Percentiles rank a stretch among this genome's conserved stretches.
Evolutionary conservation across 1,140 invertebrate species (phyloP).

Genomic region (Drosophila sucinea): DNA sequence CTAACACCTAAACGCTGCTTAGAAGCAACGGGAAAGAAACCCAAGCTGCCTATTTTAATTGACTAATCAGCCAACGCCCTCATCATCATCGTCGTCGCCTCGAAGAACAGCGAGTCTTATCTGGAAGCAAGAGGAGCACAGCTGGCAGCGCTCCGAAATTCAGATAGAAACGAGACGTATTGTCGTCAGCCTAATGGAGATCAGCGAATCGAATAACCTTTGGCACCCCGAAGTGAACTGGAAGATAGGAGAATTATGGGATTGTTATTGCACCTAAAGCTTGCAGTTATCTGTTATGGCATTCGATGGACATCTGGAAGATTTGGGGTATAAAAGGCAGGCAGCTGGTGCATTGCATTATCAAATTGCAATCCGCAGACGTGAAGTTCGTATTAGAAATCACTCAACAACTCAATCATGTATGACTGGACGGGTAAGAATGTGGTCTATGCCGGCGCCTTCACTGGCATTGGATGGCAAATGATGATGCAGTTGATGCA

Average conservation of each 20-base stretch:
- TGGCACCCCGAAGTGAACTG: not conserved
- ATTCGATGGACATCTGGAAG: not conserved
- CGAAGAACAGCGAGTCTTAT: slow-evolving; percentile 44
- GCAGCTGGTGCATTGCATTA: not conserved
- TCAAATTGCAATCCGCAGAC: slow-evolving; percentile 1
- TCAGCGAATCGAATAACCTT: slow-evolving; percentile 4
- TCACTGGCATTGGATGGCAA: slow-evolving; percentile 72
- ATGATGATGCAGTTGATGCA: slow-evolving; percentile 70
- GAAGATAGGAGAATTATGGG: slow-evolving; percentile 3
- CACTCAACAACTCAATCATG: slow-evolving; percentile 38
- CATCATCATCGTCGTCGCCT: not conserved
- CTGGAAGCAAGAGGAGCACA: slow-evolving; percentile 32
- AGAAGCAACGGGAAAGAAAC: not conserved
- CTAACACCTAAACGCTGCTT: slow-evolving; percentile 3
- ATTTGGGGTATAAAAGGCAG: slow-evolving; percentile 3
- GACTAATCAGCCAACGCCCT: slow-evolving; percentile 44
- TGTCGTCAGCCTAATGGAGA: slow-evolving; percentile 1
- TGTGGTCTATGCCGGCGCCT: slow-evolving; percentile 71
- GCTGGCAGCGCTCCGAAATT: slow-evolving; percentile 19
- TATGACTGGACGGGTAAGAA: slow-evolving; percentile 74
- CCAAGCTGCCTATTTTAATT: slow-evolving; percentile 4
- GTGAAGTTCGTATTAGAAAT: not conserved
- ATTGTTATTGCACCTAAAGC: slow-evolving; percentile 2
- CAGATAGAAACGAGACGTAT: slow-evolving; percentile 6
- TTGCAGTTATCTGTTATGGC: not conserved